Conservation (phyloP, 2,113 vertebrate genomes). For the Amphiprion ocellaris region DNA sequence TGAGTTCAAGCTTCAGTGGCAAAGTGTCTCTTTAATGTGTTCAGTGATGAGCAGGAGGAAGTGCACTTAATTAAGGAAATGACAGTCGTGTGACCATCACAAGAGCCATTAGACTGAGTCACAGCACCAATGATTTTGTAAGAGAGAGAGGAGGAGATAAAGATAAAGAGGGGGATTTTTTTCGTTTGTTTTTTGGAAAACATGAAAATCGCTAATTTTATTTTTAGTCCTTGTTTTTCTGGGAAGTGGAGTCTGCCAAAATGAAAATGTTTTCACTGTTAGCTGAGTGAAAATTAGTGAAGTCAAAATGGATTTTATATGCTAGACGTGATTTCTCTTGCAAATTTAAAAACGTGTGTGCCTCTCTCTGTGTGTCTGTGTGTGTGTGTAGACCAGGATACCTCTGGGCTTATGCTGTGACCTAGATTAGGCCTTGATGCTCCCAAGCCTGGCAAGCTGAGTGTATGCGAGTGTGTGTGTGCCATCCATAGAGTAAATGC, state of each 20-base stretch:
- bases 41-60: not conserved
- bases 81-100: constrained; percentile 38
- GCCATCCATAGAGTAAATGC: constrained; percentile 52
- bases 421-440: constrained; percentile 81
- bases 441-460: constrained; percentile 68
- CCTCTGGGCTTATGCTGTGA: constrained; percentile 79
- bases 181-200: constrained; percentile 8
- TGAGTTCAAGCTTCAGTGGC: constrained; percentile 1
- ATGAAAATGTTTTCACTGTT: not conserved
- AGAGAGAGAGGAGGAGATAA: constrained; percentile 5
- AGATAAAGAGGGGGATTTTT: not conserved
- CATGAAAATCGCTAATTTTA: constrained; percentile 21
- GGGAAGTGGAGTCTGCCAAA: constrained; percentile 4
- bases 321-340: constrained; percentile 21
- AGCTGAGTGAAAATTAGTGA: not conserved
- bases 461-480: constrained; percentile 24
- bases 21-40: constrained; percentile 16
- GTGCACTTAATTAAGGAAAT: constrained; percentile 41
- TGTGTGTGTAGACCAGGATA: constrained; percentile 56
- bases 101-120: constrained; percentile 34
- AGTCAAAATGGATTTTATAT: constrained; percentile 37
- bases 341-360: constrained; percentile 28
- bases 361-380: constrained; percentile 8
- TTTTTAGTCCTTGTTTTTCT: constrained; percentile 12
- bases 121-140: constrained; percentile 19